Base-by-base conservation (phyloP, 2,113 vertebrate species). In the Gulo gulo region DNA sequence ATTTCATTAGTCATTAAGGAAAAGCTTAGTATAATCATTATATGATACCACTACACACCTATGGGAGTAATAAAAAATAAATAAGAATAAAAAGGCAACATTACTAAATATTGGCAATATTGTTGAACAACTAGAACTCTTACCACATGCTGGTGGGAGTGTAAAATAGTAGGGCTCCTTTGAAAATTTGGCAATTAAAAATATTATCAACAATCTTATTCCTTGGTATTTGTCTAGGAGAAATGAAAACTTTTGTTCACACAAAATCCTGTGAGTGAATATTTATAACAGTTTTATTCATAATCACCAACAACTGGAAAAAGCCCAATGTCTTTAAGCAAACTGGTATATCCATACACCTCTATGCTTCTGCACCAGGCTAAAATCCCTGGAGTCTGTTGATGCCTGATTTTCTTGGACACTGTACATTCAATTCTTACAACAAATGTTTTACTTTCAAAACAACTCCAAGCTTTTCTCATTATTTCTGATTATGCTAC, bases 1-100 rank as follows among this genome's bases (percentile, higher is more conserved):
- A 81, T n/a, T 71, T 23, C 21, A 55, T 80, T 63, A 36, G 14
- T 50, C 4, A 57, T 87, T 91, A 85, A 39, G 1, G 1, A 34
- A 93, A 88, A 76, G 4, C 7, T 84, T 26, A 20, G 21, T 55
- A 34, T 78, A 89, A 45, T 34, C 24, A 39, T 74, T 87, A 31
- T 36, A 9, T 65, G 6, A 69, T 85, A 84, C 1, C 4, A 31
- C 1, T 16, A 59, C 8, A 47, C 20, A 20, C 14, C 1, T 29
- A 47, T 84, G 88, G 94, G 7, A 85, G 88, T 88, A 36, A 89
- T 14, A 76, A 18, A 79, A 52, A 36, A 71, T 55, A 88, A n/a
- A 11, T 20, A 84, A n/a, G 55, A 84, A 42, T 31, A 47, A 76
- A 76, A 76, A 76, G 73, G 0, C 29, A 2, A 23, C 10, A 52